Conservation (phyloP, 2,888 invertebrate genomes). For the Galeruca laticollis region DNA sequence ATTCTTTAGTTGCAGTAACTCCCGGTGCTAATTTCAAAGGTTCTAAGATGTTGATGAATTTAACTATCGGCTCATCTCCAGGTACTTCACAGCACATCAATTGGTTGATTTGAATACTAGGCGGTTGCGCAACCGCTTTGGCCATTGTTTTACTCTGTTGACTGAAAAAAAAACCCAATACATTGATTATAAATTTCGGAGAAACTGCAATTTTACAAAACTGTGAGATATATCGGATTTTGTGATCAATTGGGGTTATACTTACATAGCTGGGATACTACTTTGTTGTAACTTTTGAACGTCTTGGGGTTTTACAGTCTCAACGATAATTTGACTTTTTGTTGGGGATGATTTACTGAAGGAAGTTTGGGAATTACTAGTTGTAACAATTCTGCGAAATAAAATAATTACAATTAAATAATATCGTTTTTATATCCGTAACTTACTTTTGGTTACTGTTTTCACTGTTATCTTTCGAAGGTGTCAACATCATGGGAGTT, state of each 20-base stretch:
- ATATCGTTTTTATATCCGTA: neutral
- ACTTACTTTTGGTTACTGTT: constrained; percentile 38
- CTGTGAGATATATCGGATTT: no score
- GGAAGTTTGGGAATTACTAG: constrained; percentile 68
- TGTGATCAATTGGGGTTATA: no score
- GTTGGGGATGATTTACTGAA: constrained; percentile 84
- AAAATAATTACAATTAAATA: neutral
- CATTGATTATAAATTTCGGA: no score
- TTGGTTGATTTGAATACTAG: constrained; percentile 64
- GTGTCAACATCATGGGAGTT: constrained; percentile 90
- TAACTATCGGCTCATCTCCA: constrained; percentile 64
- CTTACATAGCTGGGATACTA: constrained; percentile 20
- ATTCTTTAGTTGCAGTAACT: constrained; percentile 59
- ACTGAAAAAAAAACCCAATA: constrained; percentile 32
- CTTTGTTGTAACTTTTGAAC: constrained; percentile 37
- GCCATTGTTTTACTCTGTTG: constrained; percentile 40
- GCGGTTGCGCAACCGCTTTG: constrained; percentile 55
- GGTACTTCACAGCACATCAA: constrained; percentile 65
- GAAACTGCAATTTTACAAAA: no score
- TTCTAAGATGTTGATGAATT: constrained; percentile 64
- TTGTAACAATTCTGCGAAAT: constrained; percentile 64
- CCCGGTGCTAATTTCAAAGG: constrained; percentile 62
- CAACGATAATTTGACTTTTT: constrained; percentile 85
- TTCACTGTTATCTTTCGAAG: constrained; percentile 46
- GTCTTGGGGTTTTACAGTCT: constrained; percentile 71